These are phyloP conservation scores for Zoanthus sociatus DNA, from an alignment of 92 coral and sea anemone species.

Conservation along the genomic window DNA sequence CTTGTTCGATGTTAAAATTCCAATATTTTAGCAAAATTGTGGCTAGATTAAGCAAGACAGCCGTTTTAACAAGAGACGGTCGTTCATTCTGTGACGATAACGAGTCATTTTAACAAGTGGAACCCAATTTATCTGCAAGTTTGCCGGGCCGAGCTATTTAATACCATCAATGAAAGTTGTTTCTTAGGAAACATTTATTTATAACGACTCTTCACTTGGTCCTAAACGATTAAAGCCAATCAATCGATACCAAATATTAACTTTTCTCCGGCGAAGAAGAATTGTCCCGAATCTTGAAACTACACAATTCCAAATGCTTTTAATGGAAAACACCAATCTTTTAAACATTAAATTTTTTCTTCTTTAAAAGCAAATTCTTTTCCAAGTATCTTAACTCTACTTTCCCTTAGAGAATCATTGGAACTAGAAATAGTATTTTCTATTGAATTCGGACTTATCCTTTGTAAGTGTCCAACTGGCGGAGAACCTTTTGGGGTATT, in stretches of 20 bases:
- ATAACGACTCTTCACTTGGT: background rate
- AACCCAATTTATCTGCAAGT: too few relatives aligned
- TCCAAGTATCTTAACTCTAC: constrained; percentile 21
- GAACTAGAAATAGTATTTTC: background rate
- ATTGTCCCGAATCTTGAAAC: background rate
- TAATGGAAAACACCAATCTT: background rate
- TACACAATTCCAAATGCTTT: background rate
- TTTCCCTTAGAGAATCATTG: background rate
- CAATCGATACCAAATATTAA: background rate
- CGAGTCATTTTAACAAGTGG: too few relatives aligned
- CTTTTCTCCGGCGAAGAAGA: background rate
- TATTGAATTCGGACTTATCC: constrained; percentile 2
- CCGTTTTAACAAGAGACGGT: too few relatives aligned
- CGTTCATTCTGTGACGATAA: too few relatives aligned
- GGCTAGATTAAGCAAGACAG: too few relatives aligned
- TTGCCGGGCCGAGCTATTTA: too few relatives aligned
- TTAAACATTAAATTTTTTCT: constrained; percentile 11
- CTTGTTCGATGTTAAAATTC: too few relatives aligned
- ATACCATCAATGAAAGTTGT: too few relatives aligned
- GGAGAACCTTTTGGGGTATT: background rate
- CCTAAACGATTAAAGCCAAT: background rate
- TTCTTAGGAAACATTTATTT: background rate
- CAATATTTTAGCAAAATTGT: too few relatives aligned
- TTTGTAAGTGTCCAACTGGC: background rate
- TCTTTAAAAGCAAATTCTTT: constrained; percentile 26